Evolutionary conservation across 1,140 invertebrate genomes (phyloP), one percentile per base, ranked within the genome.

Genomic region (Halictus rubicundus): DNA sequence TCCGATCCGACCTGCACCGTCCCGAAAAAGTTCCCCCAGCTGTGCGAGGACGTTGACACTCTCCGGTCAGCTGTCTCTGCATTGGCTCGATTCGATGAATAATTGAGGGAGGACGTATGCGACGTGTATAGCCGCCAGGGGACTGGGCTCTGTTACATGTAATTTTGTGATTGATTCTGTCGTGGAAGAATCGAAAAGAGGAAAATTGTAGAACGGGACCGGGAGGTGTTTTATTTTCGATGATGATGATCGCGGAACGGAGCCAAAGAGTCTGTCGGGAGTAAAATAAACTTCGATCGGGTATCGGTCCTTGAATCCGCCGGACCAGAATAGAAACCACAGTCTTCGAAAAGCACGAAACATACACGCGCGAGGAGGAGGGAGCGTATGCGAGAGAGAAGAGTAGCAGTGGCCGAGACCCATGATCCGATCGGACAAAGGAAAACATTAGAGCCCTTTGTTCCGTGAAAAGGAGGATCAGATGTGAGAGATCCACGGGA

Each of bases 301-400:
- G 54, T 39, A 59, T 42, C 68, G 42, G 52, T 39, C 73, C 64
- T 76, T 60, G 61, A 66, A 75, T 42, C 37, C 39, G 19, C 6
- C 21, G 4, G 39, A 21, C 27, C 6, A 32, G 39, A 16, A 5
- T 37, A n/a, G 32, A 32, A 32, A 32, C 32, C 32, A 32, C 32
- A 32, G 27, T 21, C 52, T n/a, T 10, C 23, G 42, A 52, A 65
- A 74, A 54, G 6, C 21, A 21, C 49, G 16, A 54, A 54, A 54
- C 49, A 9, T 23, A 37, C 19, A 19, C 6, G 0, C 4, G 5
- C 23, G 25, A 3, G 42, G 2, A 6, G 10, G 39, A 10, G 42
- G 0, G 42, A 46, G 10, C 42, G 2, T 12, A 2, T 1, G 32
- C 12, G 42, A 46, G 42, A 14, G 10, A 10, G n/a, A n/a, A n/a